Base-by-base conservation (phyloP, 2,797 vertebrate species). In the Melanotaenia boesemani region DNA sequence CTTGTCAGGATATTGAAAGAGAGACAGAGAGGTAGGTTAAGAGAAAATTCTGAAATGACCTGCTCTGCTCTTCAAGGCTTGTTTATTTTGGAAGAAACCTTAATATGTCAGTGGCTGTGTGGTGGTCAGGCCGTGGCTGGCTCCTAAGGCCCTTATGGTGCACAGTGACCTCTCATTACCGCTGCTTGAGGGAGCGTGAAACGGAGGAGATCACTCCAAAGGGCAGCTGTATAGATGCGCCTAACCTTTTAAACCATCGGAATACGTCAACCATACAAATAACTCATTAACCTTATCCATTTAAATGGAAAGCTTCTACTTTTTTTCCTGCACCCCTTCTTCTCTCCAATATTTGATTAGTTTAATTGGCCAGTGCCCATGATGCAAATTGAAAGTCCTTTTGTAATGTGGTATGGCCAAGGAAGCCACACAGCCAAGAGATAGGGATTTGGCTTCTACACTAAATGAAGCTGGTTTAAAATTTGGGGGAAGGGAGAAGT, bases 211-310 rank as follows among this genome's bases (percentile, higher is more conserved):
- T 91, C 82, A 90, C 87, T 93, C 92, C 92, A 95, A 95, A 95
- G 93, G 94, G 93, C 94, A 94, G 87, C 89, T 74, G 92, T 85
- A 92, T 89, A 91, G 92, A 93, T 91, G 90, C 81, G 70, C 82
- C 91, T 94, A 95, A 95, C 94, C 94, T 95, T 95, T 95, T 88
- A 91, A 91, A 93, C 92, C 86, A 88, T 80, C 76, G 74, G 86
- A 93, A 94, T 93, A 93, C 89, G 85, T 94, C 94, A 93, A 91
- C 94, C 93, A 94, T 94, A 95, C 94, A 95, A 95, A 95, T 95
- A 95, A 95, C 93, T 95, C 94, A 95, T 95, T 95, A 95, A 95
- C 94, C 95, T 95, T 94, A 94, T 94, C 93, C 92, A 92, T 94
- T 93, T 94, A 91, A 94, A 95, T 95, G 88, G 92, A 94, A 93